phyloP scores from a whole-genome alignment of 92 coral and sea anemone species.

The Palythoa heliodiscus region DNA sequence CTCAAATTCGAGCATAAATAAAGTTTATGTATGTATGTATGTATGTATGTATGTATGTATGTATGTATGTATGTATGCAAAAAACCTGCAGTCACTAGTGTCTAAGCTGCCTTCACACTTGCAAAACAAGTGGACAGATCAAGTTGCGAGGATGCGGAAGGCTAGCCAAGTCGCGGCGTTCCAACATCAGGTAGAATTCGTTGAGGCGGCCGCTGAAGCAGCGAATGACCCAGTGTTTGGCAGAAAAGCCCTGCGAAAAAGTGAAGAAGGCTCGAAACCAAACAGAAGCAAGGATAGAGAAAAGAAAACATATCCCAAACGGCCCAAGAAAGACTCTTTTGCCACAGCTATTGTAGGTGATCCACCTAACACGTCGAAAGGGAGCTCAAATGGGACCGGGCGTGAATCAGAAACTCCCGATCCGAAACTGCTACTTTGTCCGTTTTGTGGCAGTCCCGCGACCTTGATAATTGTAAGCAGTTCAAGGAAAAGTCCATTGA shows the following conservation, averaged over 20 bases:
- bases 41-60: too few species aligned
- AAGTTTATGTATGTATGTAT: too few species aligned
- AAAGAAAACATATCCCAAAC: not conserved
- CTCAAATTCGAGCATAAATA: too few species aligned
- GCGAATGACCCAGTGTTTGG: slow-evolving; percentile 61
- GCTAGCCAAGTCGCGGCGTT: slow-evolving; percentile 25
- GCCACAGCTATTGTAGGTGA: not conserved
- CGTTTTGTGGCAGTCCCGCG: slow-evolving; percentile 43
- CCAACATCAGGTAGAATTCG: slow-evolving; percentile 40
- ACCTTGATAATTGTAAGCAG: slow-evolving; percentile 54
- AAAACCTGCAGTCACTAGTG: slow-evolving; percentile 9
- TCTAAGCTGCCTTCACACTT: slow-evolving; percentile 49
- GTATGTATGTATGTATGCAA: too few species aligned
- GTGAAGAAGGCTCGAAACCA: not conserved
- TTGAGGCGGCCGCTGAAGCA: slow-evolving; percentile 46
- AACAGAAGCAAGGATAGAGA: not conserved
- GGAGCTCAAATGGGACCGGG: slow-evolving; percentile 44
- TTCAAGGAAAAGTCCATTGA: slow-evolving; percentile 52
- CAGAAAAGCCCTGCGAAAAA: slow-evolving; percentile 54
- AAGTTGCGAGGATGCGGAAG: slow-evolving; percentile 32
- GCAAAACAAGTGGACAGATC: slow-evolving; percentile 64
- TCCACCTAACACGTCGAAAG: not conserved
- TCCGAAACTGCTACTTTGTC: slow-evolving; percentile 30
- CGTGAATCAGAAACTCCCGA: not conserved
- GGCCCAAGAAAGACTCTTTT: not conserved